A percentile compares a stretch with the other conserved stretches of the same genome.
These are phyloP conservation scores for Anoplophora glabripennis DNA, from an alignment of 1,140 invertebrate genomes.

Conservation along the genomic window DNA sequence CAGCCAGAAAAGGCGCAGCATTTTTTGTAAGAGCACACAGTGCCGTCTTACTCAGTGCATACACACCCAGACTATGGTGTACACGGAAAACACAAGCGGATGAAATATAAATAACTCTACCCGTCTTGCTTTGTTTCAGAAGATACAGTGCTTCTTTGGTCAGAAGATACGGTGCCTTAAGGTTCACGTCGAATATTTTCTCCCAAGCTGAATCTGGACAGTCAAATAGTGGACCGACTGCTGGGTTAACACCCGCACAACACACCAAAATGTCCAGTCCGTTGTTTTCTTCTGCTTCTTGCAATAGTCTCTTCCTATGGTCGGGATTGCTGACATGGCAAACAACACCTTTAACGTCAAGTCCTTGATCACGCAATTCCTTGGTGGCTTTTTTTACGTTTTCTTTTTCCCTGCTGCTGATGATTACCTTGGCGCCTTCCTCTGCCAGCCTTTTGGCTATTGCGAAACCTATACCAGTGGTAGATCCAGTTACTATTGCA, in stretches of 20 bases:
- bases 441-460: slow-evolving; percentile 82
- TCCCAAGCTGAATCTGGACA: slow-evolving; percentile 82
- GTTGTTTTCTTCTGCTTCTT: slow-evolving; percentile 70
- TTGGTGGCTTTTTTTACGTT: slow-evolving; percentile 82
- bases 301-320: slow-evolving; percentile 75
- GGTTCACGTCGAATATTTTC: slow-evolving; percentile 95
- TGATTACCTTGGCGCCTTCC: slow-evolving; percentile 89
- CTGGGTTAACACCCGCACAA: slow-evolving; percentile 91
- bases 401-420: slow-evolving; percentile 85
- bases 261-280: slow-evolving; percentile 92
- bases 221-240: slow-evolving; percentile 73
- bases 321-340: slow-evolving; percentile 84
- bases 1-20: slow-evolving; percentile 67
- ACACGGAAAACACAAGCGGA: slow-evolving; percentile 88
- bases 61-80: slow-evolving; percentile 73
- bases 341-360: slow-evolving; percentile 70
- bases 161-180: slow-evolving; percentile 85
- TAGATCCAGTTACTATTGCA: slow-evolving; percentile 89
- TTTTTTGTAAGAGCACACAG: slow-evolving; percentile 85
- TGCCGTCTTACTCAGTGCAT: slow-evolving; percentile 93
- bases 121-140: slow-evolving; percentile 72
- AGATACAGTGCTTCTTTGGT: slow-evolving; percentile 85
- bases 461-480: slow-evolving; percentile 89
- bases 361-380: slow-evolving; percentile 62
- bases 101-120: slow-evolving; percentile 81